phyloP scores from a whole-genome alignment of 2,113 vertebrate genomes.

The Coreoperca whiteheadi region DNA sequence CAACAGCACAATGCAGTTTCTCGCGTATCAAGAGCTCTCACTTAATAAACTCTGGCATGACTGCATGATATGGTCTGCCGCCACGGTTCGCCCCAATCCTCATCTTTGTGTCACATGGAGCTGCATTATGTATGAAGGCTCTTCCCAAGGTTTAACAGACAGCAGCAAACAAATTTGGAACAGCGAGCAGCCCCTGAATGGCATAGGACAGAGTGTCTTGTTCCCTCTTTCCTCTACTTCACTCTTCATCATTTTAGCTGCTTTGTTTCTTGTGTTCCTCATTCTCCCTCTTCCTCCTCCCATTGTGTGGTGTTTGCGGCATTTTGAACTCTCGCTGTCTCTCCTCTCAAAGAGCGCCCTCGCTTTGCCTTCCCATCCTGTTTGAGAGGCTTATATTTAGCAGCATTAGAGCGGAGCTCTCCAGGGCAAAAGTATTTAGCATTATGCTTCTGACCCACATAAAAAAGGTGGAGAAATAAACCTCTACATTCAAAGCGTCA shows the following conservation, averaged over 20 bases:
- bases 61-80: constrained; percentile 55
- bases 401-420: constrained; percentile 36
- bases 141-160: constrained; percentile 46
- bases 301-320: background rate
- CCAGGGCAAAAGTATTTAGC: constrained; percentile 48
- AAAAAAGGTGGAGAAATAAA: constrained; percentile 44
- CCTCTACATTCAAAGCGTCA: constrained; percentile 28
- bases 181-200: background rate
- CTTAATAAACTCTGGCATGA: constrained; percentile 53
- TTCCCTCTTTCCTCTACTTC: background rate
- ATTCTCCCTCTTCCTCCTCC: constrained; percentile 1
- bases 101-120: constrained; percentile 54
- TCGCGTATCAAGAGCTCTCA: constrained; percentile 16
- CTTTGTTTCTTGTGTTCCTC: constrained; percentile 20
- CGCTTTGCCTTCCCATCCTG: constrained; percentile 26
- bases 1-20: constrained; percentile 28
- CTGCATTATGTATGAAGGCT: constrained; percentile 57
- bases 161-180: constrained; percentile 49
- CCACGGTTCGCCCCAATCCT: constrained; percentile 35
- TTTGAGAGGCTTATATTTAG: constrained; percentile 65
- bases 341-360: constrained; percentile 30
- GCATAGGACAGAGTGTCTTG: background rate
- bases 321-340: constrained; percentile 23
- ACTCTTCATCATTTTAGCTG: background rate
- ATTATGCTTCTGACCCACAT: constrained; percentile 53